These are phyloP conservation scores for Malurus cyaneus DNA, from an alignment of 2,113 vertebrate species.

Conservation along the genomic window DNA sequence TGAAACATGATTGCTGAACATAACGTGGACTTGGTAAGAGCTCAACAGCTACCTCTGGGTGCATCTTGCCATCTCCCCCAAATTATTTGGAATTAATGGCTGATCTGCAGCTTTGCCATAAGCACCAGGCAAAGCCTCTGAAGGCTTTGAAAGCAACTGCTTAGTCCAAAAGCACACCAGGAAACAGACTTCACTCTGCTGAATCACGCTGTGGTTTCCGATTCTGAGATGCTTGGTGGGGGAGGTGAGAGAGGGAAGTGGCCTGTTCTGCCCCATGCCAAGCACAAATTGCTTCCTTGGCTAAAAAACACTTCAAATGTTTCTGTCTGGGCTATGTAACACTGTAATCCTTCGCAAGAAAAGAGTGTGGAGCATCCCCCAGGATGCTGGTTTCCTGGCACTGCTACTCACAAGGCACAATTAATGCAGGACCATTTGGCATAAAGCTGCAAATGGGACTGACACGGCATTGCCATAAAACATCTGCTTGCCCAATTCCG, in stretches of 20 bases:
- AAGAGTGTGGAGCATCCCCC: not conserved
- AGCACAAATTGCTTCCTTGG: slow-evolving; percentile 25
- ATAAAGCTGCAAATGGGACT: not conserved
- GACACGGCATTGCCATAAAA: not conserved
- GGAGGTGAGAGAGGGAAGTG: slow-evolving; percentile 22
- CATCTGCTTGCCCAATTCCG: fast-evolving
- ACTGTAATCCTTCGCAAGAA: not conserved
- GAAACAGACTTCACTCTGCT: not conserved
- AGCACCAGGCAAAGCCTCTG: not conserved
- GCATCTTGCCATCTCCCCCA: not conserved
- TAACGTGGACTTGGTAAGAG: not conserved
- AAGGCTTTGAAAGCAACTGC: not conserved
- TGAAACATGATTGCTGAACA: not conserved
- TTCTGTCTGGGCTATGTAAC: not conserved
- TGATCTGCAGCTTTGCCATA: not conserved
- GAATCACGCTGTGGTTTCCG: slow-evolving; percentile 28
- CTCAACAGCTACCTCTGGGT: not conserved
- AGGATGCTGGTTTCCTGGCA: not conserved
- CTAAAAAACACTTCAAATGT: not conserved
- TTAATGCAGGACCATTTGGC: not conserved
- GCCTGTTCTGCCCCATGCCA: not conserved
- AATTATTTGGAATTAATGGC: not conserved
- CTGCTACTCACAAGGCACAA: not conserved
- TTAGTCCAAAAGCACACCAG: not conserved
- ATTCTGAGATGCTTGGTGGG: not conserved